Base-by-base conservation (phyloP, 2,113 vertebrate genomes). In the Actenoides hombroni region DNA sequence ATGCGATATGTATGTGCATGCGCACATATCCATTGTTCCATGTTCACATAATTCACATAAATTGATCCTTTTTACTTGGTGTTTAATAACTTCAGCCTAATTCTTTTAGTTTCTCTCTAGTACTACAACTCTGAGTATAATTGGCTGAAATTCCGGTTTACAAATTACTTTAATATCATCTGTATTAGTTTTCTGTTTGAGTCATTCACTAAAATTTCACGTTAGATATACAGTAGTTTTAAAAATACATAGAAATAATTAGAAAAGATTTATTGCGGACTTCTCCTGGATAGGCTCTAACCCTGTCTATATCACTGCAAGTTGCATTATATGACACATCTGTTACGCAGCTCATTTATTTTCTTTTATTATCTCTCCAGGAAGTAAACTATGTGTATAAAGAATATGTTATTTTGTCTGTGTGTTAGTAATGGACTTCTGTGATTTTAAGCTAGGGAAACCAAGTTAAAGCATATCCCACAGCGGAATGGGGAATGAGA, bases 331-430 rank as follows among this genome's bases (percentile, higher is more conserved):
- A 83, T 35, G 83, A 92, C 85, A 88, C 94, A 93, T 95, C 90
- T 96, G 93, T 85, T 96, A 85, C 0, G 1, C 68, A 88, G 75
- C 51, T 88, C 67, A 33, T 95, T 86, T 95, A 79, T 95, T 96
- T 94, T 88, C 90, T 88, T 65, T 88, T 54, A 92, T 94, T 94
- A 86, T 94, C 85, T 83, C 71, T 94, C n/a, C 5, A 20, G 92
- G 90, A 95, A 90, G 74, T 92, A 85, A 91, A 88, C 90, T 88
- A 15, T 86, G 95, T 75, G 77, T 92, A 37, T 75, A 81, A 81
- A 86, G 79, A 86, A 46, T 67, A 64, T 42, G 56, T 88, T 95
- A 95, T 96, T 97, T 97, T 96, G 96, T 95, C 96, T 96, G 51
- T 9, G 0, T 63, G 64, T 86, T 92, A 82, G 77, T 88, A 92